phyloP scores from a whole-genome alignment of 2,888 invertebrate genomes.

The Parelbella ahira region DNA sequence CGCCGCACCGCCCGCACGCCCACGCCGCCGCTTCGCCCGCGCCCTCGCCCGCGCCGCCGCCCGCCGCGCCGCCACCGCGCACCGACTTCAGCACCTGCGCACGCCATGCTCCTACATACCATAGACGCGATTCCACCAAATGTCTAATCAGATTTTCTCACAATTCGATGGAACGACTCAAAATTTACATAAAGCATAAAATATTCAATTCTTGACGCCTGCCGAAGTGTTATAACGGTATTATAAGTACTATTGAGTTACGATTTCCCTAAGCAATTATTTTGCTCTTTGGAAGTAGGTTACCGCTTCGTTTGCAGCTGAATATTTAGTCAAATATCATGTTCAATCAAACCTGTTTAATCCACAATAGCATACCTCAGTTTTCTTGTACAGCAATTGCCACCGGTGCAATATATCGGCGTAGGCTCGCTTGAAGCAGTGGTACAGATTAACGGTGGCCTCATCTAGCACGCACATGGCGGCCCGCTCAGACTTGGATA shows the following conservation, averaged over 20 bases:
- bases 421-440: slow-evolving; percentile 92
- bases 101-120: slow-evolving; percentile 1
- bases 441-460: slow-evolving; percentile 82
- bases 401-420: slow-evolving; percentile 93
- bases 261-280: too few species aligned
- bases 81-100: slow-evolving; percentile 82
- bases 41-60: slow-evolving; percentile 78
- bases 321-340: too few species aligned
- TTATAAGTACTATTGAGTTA: too few species aligned
- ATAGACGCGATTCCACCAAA: too few species aligned
- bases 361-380: slow-evolving; percentile 83
- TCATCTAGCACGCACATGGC: slow-evolving; percentile 67
- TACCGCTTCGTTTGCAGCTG: too few species aligned
- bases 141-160: too few species aligned
- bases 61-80: slow-evolving; percentile 58
- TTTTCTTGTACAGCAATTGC: slow-evolving; percentile 88
- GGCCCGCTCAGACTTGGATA: slow-evolving; percentile 54
- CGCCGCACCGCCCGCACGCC: slow-evolving; percentile 80
- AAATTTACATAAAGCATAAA: too few species aligned
- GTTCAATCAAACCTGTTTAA: too few species aligned
- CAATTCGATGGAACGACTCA: too few species aligned
- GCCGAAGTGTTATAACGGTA: too few species aligned
- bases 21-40: slow-evolving; percentile 83
- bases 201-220: too few species aligned
- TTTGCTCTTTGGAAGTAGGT: too few species aligned